These are phyloP conservation scores for Larimichthys polyactis DNA, from an alignment of 2,113 vertebrate species.

Conservation along the genomic window DNA sequence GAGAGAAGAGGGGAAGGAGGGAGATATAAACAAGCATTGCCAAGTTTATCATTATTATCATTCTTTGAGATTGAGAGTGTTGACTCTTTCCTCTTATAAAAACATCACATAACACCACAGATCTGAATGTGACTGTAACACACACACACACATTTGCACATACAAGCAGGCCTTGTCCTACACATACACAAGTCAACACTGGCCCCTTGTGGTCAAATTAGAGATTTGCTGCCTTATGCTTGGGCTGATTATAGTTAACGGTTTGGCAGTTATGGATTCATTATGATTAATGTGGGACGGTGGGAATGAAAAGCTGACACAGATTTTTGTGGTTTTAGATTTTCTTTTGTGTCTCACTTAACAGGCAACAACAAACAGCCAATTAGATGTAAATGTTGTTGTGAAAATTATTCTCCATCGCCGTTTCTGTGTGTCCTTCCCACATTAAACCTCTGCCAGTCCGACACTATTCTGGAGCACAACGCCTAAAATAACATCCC, in stretches of 20 bases:
- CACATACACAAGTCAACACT: slow-evolving; percentile 39
- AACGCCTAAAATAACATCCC: neutral
- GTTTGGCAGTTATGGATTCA: neutral
- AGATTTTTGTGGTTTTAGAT: neutral
- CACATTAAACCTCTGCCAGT: neutral
- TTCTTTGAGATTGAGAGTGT: neutral
- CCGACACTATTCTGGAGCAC: neutral
- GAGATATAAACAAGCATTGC: neutral
- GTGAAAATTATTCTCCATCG: neutral
- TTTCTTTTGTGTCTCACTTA: no score
- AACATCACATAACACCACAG: neutral
- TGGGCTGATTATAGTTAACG: neutral
- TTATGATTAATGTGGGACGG: neutral
- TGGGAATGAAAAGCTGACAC: neutral
- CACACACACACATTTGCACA: neutral
- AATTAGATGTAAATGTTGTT: neutral
- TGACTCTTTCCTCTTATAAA: neutral
- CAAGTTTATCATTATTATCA: neutral
- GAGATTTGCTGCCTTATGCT: neutral
- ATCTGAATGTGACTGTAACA: slow-evolving; percentile 14
- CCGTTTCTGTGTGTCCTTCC: no score
- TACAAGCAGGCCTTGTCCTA: neutral
- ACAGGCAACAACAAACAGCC: neutral
- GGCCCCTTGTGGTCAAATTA: slow-evolving; percentile 64
- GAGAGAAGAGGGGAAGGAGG: neutral